Conservation (phyloP, 2,113 vertebrate genomes). For the Azemiops feae region DNA sequence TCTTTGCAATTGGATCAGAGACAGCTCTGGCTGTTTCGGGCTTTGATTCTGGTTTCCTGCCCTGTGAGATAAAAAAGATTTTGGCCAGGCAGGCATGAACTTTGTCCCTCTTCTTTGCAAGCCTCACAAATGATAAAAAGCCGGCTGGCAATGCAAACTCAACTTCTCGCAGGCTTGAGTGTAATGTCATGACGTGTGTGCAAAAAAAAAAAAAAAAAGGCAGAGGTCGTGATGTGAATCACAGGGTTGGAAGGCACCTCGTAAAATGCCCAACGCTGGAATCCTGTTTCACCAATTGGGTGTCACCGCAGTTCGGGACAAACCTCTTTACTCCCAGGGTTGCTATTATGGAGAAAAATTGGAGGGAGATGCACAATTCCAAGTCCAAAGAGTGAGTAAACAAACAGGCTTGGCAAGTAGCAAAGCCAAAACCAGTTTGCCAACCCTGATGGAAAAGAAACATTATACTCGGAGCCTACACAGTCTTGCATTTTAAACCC, state of each 20-base stretch:
- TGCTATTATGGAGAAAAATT: neutral
- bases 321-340: neutral
- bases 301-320: neutral
- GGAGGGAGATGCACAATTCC: neutral
- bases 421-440: neutral
- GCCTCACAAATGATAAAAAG: neutral
- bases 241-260: neutral
- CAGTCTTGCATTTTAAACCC: neutral
- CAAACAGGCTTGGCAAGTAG: neutral
- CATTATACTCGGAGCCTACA: neutral
- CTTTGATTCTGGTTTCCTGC: neutral
- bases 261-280: neutral
- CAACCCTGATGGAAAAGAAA: neutral
- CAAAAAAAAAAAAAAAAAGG: neutral
- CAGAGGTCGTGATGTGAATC: neutral
- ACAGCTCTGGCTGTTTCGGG: neutral
- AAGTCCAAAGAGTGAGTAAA: neutral
- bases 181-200: neutral
- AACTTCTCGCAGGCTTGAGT: neutral
- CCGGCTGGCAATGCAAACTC: neutral
- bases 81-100: neutral
- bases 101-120: neutral
- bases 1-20: neutral
- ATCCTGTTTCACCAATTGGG: neutral
- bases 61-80: neutral